Evolutionary conservation across 2,888 invertebrate genomes (phyloP).

Genomic region (Phalera bucephala): DNA sequence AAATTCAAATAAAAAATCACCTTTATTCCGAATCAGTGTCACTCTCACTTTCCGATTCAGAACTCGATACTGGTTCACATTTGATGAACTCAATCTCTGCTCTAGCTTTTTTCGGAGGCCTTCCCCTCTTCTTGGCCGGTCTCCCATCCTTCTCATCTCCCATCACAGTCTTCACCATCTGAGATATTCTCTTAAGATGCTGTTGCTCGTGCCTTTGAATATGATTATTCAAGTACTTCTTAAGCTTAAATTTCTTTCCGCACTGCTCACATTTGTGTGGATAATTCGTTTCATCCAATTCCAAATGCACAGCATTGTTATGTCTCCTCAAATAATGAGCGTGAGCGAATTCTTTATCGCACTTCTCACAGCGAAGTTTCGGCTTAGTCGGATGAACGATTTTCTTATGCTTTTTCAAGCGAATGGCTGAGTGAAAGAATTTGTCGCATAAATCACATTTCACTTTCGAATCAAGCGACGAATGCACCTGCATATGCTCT

Average conservation of each 20-base stretch:
- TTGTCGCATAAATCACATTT: slow-evolving; percentile 74
- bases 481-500: slow-evolving; percentile 75
- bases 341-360: slow-evolving; percentile 72
- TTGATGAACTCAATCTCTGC: slow-evolving; percentile 75
- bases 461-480: slow-evolving; percentile 64
- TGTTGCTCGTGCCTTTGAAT: slow-evolving; percentile 73
- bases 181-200: slow-evolving; percentile 67
- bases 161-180: slow-evolving; percentile 74
- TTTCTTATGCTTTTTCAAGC: slow-evolving; percentile 73
- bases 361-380: slow-evolving; percentile 67
- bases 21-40: slow-evolving; percentile 34
- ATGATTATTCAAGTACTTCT: slow-evolving; percentile 68
- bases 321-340: slow-evolving; percentile 67
- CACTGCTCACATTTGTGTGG: slow-evolving; percentile 69
- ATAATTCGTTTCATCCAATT: slow-evolving; percentile 63
- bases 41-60: slow-evolving; percentile 52
- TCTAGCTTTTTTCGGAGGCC: slow-evolving; percentile 39
- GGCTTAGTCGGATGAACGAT: slow-evolving; percentile 72
- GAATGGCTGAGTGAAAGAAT: slow-evolving; percentile 65
- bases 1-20: too few relatives aligned
- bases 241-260: slow-evolving; percentile 72
- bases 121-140: slow-evolving; percentile 38
- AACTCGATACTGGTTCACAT: slow-evolving; percentile 69
- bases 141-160: slow-evolving; percentile 45
- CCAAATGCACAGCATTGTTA: slow-evolving; percentile 66